phyloP scores from a whole-genome alignment of 2,113 vertebrate genomes.

The Mesocricetus auratus region DNA sequence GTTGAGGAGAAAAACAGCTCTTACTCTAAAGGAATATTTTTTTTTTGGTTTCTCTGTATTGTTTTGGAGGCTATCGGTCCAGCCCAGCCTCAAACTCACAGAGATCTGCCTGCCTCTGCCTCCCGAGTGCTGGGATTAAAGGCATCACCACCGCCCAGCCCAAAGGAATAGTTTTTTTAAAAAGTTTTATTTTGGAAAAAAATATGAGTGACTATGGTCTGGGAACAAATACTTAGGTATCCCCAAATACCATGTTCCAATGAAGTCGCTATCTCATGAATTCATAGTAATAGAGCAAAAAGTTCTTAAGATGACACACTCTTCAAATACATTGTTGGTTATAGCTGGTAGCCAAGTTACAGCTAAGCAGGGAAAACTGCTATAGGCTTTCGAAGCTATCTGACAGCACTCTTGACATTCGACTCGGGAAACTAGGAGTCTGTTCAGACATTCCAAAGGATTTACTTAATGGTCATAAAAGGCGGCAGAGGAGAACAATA shows the following conservation, averaged over 20 bases:
- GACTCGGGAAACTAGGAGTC: neutral
- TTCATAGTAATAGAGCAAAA: neutral
- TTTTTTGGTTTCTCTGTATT: too few species aligned
- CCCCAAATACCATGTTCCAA: neutral
- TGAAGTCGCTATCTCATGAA: neutral
- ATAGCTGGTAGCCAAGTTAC: neutral
- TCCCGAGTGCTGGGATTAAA: too few species aligned
- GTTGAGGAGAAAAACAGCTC: neutral
- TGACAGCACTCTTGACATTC: neutral
- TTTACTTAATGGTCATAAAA: neutral
- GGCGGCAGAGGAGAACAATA: too few species aligned
- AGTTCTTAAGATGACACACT: neutral
- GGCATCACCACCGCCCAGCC: too few species aligned
- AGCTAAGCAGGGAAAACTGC: neutral
- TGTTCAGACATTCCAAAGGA: neutral
- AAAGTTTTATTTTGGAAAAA: neutral
- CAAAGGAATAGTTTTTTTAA: too few species aligned
- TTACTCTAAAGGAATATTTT: neutral
- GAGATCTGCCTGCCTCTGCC: too few species aligned
- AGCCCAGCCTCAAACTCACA: too few species aligned
- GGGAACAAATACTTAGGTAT: neutral
- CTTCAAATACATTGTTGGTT: too few species aligned
- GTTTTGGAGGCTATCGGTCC: too few species aligned
- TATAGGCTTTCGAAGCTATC: neutral
- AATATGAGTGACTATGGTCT: neutral